Percentiles rank a stretch among this genome's conserved stretches.
Conservation (phyloP, 1,140 invertebrate species). For the Drosophila funebris region DNA sequence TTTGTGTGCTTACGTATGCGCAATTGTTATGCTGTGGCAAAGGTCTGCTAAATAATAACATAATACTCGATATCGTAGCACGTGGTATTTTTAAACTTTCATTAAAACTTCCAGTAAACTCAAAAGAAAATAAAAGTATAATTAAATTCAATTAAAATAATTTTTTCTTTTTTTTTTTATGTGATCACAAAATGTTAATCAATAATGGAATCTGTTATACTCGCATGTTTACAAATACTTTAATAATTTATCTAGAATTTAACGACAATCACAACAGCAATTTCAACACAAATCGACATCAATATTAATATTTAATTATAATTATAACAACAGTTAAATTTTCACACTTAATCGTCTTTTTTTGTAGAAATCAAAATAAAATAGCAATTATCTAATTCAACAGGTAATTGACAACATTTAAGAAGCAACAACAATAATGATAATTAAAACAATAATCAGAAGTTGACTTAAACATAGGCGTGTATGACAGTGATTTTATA, state of each 20-base stretch:
- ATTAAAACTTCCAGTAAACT: slow-evolving; percentile 21
- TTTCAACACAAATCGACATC: slow-evolving; percentile 25
- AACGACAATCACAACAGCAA: slow-evolving; percentile 62
- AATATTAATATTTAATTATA: slow-evolving; percentile 5
- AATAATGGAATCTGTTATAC: slow-evolving; percentile 26
- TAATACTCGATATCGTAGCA: neutral
- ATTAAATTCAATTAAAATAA: slow-evolving; percentile 3
- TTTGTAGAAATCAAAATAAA: neutral
- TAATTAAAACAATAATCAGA: slow-evolving; percentile 1
- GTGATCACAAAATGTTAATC: neutral
- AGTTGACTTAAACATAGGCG: neutral
- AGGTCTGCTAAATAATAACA: slow-evolving; percentile 22
- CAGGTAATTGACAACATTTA: slow-evolving; percentile 31
- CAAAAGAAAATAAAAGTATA: slow-evolving; percentile 2
- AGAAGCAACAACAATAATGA: slow-evolving; percentile 14
- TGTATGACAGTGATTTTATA: slow-evolving; percentile 26
- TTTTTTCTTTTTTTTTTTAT: neutral
- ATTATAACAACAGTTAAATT: neutral
- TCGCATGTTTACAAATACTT: slow-evolving; percentile 26
- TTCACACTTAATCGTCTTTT: slow-evolving; percentile 1
- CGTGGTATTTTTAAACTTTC: neutral
- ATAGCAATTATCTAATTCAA: slow-evolving; percentile 22
- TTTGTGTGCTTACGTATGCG: slow-evolving; percentile 74
- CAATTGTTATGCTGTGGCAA: slow-evolving; percentile 44
- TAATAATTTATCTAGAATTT: slow-evolving; percentile 39